Conservation (phyloP, 2,113 vertebrate species). For the Microtus pennsylvanicus region DNA sequence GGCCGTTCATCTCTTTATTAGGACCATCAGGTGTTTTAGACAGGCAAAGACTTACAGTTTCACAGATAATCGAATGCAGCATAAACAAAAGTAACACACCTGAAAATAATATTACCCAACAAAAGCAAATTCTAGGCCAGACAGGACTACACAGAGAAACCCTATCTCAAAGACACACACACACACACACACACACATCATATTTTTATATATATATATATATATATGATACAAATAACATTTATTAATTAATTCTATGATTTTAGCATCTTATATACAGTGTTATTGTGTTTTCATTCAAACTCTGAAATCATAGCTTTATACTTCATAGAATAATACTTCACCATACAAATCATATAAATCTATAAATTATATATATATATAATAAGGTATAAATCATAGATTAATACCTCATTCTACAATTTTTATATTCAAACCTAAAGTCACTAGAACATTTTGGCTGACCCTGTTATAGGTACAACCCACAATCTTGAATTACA, state of each 20-base stretch:
- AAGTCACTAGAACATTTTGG: slow-evolving; percentile 58
- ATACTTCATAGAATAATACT: slow-evolving; percentile 38
- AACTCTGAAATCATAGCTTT: background rate
- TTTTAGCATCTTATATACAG: slow-evolving; percentile 24
- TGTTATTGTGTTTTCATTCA: slow-evolving; percentile 49
- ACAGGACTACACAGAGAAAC: background rate
- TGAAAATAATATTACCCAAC: too few relatives aligned
- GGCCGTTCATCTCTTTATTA: too few relatives aligned
- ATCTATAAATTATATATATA: background rate
- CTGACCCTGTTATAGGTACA: slow-evolving; percentile 61
- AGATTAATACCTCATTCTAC: slow-evolving; percentile 55
- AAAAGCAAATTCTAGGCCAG: background rate
- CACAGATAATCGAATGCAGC: too few relatives aligned
- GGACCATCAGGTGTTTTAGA: too few relatives aligned
- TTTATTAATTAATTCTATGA: slow-evolving; percentile 15
- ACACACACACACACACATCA: too few relatives aligned
- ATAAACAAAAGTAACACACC: too few relatives aligned
- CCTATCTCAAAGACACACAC: background rate
- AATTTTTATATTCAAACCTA: slow-evolving; percentile 48
- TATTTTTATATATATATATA: too few relatives aligned
- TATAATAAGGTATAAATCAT: background rate
- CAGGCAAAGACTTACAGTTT: too few relatives aligned
- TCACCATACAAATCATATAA: background rate
- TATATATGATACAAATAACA: background rate
- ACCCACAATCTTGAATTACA: slow-evolving; percentile 52